Evolutionary conservation across 2,888 invertebrate genomes (phyloP).

Genomic region (Desoria tigrina): DNA sequence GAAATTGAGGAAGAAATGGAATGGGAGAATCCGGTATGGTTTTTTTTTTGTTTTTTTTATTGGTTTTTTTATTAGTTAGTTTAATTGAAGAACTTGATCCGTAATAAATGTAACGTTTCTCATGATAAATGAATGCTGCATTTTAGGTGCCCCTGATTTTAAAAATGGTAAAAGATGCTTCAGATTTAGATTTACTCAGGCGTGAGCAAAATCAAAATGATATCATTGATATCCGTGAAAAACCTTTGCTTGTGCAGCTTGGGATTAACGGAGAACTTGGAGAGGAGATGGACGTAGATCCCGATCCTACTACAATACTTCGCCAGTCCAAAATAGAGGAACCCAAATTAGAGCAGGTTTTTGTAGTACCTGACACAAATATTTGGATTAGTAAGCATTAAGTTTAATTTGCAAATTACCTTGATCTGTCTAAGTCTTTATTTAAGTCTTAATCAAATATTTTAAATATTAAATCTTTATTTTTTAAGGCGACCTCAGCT

Average conservation of each 20-base stretch:
- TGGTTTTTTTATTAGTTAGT: too few species aligned
- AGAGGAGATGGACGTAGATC: constrained; percentile 31
- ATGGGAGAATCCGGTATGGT: background rate
- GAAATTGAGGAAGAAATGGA: background rate
- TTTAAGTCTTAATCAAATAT: too few species aligned
- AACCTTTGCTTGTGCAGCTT: too few species aligned
- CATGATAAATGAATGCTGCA: too few species aligned
- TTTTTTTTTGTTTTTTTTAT: background rate
- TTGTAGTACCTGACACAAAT: constrained; percentile 48
- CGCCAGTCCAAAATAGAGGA: too few species aligned
- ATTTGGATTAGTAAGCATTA: constrained; percentile 45
- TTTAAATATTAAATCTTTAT: too few species aligned
- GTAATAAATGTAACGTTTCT: background rate
- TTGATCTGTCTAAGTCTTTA: too few species aligned
- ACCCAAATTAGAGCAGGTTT: constrained; percentile 24
- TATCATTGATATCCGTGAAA: too few species aligned
- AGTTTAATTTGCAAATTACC: too few species aligned
- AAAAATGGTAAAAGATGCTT: constrained; percentile 23
- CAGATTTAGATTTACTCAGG: background rate
- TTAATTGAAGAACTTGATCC: too few species aligned
- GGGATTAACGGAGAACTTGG: too few species aligned
- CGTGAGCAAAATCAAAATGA: too few species aligned
- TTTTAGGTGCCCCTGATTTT: constrained; percentile 29
- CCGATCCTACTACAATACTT: constrained; percentile 6
- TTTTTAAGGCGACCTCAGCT: constrained; percentile 18